Evolutionary conservation across 1,140 invertebrate genomes (phyloP).

Genomic region (Drosophila pachea): DNA sequence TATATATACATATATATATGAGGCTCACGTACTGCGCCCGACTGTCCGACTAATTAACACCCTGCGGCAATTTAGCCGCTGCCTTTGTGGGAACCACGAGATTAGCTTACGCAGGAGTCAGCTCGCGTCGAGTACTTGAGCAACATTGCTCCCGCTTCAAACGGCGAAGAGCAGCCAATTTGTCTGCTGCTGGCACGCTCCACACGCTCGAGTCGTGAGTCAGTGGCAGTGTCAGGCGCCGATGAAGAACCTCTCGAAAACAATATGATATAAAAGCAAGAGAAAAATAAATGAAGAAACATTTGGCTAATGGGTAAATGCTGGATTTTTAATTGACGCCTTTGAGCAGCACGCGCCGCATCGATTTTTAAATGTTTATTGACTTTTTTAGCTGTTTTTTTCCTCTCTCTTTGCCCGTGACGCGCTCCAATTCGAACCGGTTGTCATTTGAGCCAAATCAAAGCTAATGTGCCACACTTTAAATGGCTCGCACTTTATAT

Average conservation of each 20-base stretch:
- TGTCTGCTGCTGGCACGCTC: slow-evolving; percentile 62
- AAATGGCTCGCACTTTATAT: slow-evolving; percentile 10
- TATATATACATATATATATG: slow-evolving; percentile 7
- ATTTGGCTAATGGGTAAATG: slow-evolving; percentile 58
- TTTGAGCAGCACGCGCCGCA: slow-evolving; percentile 66
- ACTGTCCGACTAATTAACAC: slow-evolving; percentile 61
- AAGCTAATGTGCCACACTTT: slow-evolving; percentile 5
- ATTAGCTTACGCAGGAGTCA: slow-evolving; percentile 7
- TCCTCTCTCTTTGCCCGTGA: slow-evolving; percentile 24
- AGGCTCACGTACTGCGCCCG: slow-evolving; percentile 43
- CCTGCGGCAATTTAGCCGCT: slow-evolving; percentile 47
- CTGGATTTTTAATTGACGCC: slow-evolving; percentile 67
- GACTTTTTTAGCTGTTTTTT: slow-evolving; percentile 15
- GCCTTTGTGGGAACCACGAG: slow-evolving; percentile 9
- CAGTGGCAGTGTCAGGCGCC: slow-evolving; percentile 39
- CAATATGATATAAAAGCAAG: too few relatives aligned
- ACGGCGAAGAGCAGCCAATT: slow-evolving; percentile 10
- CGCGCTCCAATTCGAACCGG: slow-evolving; percentile 25
- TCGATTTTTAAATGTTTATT: slow-evolving; percentile 42
- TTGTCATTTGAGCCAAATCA: slow-evolving; percentile 17
- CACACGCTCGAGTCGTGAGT: slow-evolving; percentile 47
- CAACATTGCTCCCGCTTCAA: neutral
- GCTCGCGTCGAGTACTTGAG: slow-evolving; percentile 8
- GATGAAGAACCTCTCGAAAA: slow-evolving; percentile 8
- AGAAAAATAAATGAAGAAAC: slow-evolving; percentile 14